These are phyloP conservation scores for Rosalia funebris DNA, from an alignment of 2,888 invertebrate species.

Conservation along the genomic window DNA sequence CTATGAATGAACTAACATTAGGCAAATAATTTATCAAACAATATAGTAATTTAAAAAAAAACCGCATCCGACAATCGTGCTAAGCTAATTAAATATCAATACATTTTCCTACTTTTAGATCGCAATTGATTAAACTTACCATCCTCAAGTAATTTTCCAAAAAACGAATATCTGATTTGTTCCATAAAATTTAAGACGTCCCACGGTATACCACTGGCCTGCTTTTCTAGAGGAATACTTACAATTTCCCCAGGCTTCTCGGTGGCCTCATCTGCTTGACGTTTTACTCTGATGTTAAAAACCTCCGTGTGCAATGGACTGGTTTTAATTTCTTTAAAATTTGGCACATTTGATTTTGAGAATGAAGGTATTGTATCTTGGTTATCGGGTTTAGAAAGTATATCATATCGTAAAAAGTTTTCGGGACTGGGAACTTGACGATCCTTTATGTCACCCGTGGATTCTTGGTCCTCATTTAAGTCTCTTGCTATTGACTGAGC, in stretches of 20 bases:
- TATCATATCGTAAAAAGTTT: neutral
- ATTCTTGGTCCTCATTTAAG: conserved; percentile 7
- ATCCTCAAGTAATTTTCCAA: conserved; percentile 49
- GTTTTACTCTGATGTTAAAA: conserved; percentile 50
- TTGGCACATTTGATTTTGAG: conserved; percentile 7
- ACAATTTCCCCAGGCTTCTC: conserved; percentile 23
- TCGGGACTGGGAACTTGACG: conserved; percentile 3
- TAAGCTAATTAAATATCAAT: no score
- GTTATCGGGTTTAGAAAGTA: conserved; percentile 18
- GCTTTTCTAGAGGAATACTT: conserved; percentile 21
- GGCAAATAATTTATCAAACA: no score
- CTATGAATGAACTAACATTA: no score
- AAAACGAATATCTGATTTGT: conserved; percentile 50
- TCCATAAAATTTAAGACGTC: conserved; percentile 49
- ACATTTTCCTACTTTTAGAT: no score
- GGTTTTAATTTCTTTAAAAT: conserved; percentile 40
- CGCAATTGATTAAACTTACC: no score
- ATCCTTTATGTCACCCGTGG: conserved; percentile 24
- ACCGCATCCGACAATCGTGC: no score
- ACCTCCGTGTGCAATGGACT: conserved; percentile 52
- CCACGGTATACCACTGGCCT: conserved; percentile 36
- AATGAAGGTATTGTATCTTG: conserved; percentile 8
- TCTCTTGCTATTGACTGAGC: conserved; percentile 22
- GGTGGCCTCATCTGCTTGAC: conserved; percentile 21
- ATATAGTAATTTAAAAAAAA: no score